Evolutionary conservation across 2,797 vertebrate species (phyloP), one percentile per base, ranked within the genome.

Genomic region (Tenualosa thibaudeaui): DNA sequence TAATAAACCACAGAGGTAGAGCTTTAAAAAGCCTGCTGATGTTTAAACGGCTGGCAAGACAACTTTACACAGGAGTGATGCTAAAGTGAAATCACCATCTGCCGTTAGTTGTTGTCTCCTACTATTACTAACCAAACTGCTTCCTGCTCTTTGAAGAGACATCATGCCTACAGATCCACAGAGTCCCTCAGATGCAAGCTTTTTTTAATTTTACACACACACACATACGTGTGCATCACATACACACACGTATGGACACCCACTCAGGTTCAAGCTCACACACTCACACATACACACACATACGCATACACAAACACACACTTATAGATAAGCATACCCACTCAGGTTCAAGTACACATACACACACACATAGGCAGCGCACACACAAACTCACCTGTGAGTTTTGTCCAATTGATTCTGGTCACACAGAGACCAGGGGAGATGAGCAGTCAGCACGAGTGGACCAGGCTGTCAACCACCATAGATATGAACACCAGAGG

Each of bases 391-490:
- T 83, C 58, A 87, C 50, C n/a, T 89, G 89, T 93, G 90, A 90
- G 81, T 78, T 82, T 84, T 82, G 88, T 88, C 86, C 85, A 90
- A 94, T 88, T 91, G 94, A 94, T 94, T 95, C 92, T 90, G 89
- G 94, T 92, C 92, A 92, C 92, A 93, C 89, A 87, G 89, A 92
- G 88, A 88, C 5, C 87, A 86, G 89, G 88, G 60, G 83, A 91
- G 92, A 92, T 91, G 91, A 93, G 93, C 86, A 91, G 93, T 93
- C 92, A 89, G 88, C 94, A 89, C 92, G 92, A 94, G 94, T 91
- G 85, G 92, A 89, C 90, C 82, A 85, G 85, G 89, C 89, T 87
- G 83, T 93, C 93, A 92, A 94, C 94, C 92, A 94, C 94, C 94
- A 91, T 91, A 93, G 93, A 94, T 92, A 94, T 93, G 94, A 94